Evolutionary conservation across 2,888 invertebrate species (phyloP).

Genomic region (Latheticus oryzae): DNA sequence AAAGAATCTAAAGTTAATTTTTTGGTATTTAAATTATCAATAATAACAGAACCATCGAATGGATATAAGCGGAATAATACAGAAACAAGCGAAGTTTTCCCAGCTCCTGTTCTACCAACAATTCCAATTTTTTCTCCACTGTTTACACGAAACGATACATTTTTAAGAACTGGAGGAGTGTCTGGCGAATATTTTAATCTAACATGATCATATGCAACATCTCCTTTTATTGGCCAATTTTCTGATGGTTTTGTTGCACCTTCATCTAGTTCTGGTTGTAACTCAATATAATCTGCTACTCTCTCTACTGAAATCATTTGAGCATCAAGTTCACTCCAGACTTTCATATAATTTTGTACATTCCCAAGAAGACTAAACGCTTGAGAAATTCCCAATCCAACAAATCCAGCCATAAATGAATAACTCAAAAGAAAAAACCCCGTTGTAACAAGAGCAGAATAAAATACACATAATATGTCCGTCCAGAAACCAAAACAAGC

Average conservation of each 20-base stretch:
- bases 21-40: constrained; percentile 79
- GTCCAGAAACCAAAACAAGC: constrained; percentile 77
- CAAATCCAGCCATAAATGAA: constrained; percentile 60
- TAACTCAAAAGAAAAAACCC: too few relatives aligned
- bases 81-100: constrained; percentile 82
- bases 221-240: constrained; percentile 70
- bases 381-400: constrained; percentile 63
- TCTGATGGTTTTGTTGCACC: constrained; percentile 7
- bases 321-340: constrained; percentile 68
- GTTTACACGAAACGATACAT: constrained; percentile 71
- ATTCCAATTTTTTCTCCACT: constrained; percentile 79
- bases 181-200: constrained; percentile 72
- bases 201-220: constrained; percentile 71
- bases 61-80: constrained; percentile 84
- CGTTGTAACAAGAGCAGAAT: constrained; percentile 72
- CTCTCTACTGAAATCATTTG: constrained; percentile 74
- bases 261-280: constrained; percentile 57
- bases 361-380: constrained; percentile 65
- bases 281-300: constrained; percentile 69
- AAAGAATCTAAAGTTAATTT: constrained; percentile 75
- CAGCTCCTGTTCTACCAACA: constrained; percentile 88
- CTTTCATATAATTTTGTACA: constrained; percentile 87
- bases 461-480: constrained; percentile 73
- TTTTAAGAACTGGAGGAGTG: constrained; percentile 74
- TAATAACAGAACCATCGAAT: constrained; percentile 77